These are phyloP conservation scores for Helicolenus hilgendorfi DNA, from an alignment of 2,797 vertebrate species.

Conservation along the genomic window DNA sequence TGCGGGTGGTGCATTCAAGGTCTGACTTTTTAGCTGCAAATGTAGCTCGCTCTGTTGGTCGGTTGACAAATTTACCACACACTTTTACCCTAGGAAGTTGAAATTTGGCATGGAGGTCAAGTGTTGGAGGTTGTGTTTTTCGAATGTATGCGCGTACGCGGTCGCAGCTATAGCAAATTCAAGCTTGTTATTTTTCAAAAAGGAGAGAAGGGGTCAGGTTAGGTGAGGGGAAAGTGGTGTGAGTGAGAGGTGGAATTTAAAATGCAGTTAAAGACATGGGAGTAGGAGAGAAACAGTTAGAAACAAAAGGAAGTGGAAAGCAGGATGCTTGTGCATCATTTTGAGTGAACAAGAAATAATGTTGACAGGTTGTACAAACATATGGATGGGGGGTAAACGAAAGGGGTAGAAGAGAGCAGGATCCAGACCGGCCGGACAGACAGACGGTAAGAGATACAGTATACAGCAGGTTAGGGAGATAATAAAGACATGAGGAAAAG, in stretches of 20 bases:
- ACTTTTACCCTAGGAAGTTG: background rate
- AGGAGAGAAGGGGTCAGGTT: background rate
- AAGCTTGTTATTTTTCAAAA: background rate
- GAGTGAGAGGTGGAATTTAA: background rate
- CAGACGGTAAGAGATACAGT: slow-evolving; percentile 14
- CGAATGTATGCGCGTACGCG: accelerated
- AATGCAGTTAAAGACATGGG: background rate
- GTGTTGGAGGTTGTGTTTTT: background rate
- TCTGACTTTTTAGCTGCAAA: background rate
- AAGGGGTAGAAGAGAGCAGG: background rate
- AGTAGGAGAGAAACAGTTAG: background rate
- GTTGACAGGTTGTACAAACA: slow-evolving; percentile 30
- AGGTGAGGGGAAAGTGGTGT: background rate
- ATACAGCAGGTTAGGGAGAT: slow-evolving; percentile 36
- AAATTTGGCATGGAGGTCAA: background rate
- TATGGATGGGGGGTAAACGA: background rate
- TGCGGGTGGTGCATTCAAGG: slow-evolving; percentile 26
- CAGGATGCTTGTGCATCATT: background rate
- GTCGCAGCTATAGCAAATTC: background rate
- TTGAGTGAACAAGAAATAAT: background rate
- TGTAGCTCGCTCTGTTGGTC: background rate
- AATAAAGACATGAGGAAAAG: slow-evolving; percentile 55
- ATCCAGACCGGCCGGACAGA: background rate
- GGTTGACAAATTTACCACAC: background rate
- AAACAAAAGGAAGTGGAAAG: background rate